Base-by-base conservation (phyloP, 2,797 vertebrate species). In the Artibeus jamaicensis region DNA sequence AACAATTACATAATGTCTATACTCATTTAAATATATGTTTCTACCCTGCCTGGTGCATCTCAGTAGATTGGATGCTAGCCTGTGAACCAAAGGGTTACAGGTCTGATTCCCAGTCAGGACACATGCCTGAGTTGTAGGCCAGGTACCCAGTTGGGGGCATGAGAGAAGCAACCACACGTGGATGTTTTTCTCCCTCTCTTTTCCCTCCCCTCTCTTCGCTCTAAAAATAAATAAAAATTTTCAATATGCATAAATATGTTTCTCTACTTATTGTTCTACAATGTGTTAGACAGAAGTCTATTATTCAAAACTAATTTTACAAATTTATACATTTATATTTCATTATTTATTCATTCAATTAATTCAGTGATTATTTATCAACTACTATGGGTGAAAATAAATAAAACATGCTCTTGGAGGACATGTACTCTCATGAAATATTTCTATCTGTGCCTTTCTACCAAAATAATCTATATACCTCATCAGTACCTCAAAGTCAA, bases 1-100 rank as follows among this genome's bases (percentile, higher is more conserved):
- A 93, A 15, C 15, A 91, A 94, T 44, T 85, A 62, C 22, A 70
- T 76, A 77, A 67, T 32, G 1, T 73, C 42, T 29, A 2, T 32
- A 82, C 18, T 84, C 78, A 73, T n/a, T 93, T 71, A 79, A 84
- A 48, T 88, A 26, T 70, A 24, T 89, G 29, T 42, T 95, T 89
- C 78, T 57, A 59, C 4, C 24, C 24, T 59, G 24, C 24, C 57
- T 59, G 57, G 10, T 59, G 10, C 29, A 24, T 11, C 24, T 59
- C 24, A 59, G 57, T 59, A 24, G 57, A 59, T 29, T 26, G 57
- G 4, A 8, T 29, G 11, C 57, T 12, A n/a, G 26, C 24, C 24
- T 59, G 57, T 12, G 11, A 59, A 12, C 57, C 24, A 59, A 59
- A 59, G 57, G 57, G 10, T 59, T 10, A 11, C 24, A 1, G 24